Percentiles rank a stretch among this genome's conserved stretches.
Evolutionary conservation across 1,140 invertebrate genomes (phyloP).

Genomic region (Euglossa dilemma): DNA sequence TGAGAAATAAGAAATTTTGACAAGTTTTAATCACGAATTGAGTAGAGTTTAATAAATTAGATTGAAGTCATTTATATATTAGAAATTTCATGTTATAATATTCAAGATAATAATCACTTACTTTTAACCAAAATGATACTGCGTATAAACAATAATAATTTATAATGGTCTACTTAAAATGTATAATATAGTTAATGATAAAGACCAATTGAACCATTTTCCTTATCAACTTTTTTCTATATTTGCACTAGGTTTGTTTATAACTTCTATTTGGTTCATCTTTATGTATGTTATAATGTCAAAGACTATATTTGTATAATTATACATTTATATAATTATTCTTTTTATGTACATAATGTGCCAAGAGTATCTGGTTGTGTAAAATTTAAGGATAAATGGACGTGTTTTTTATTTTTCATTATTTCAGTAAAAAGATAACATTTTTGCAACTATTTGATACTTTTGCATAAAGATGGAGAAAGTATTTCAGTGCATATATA

Average conservation of each 20-base stretch:
- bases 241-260: neutral
- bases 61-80: neutral
- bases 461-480: neutral
- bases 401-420: neutral
- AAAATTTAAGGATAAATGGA: no score
- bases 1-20: neutral
- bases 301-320: neutral
- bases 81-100: no score
- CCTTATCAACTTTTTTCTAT: neutral
- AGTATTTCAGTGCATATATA: neutral
- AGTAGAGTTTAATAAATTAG: neutral
- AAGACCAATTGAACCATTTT: neutral
- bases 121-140: neutral
- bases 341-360: no score
- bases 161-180: neutral
- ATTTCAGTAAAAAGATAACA: neutral
- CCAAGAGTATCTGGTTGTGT: neutral
- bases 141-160: neutral
- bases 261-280: neutral
- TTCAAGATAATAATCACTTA: neutral
- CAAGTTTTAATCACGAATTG: neutral
- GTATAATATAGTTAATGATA: no score
- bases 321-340: no score
- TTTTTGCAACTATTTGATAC: neutral
- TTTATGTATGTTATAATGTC: neutral